phyloP scores from a whole-genome alignment of 2,797 vertebrate genomes.

The Margarornis squamiger region DNA sequence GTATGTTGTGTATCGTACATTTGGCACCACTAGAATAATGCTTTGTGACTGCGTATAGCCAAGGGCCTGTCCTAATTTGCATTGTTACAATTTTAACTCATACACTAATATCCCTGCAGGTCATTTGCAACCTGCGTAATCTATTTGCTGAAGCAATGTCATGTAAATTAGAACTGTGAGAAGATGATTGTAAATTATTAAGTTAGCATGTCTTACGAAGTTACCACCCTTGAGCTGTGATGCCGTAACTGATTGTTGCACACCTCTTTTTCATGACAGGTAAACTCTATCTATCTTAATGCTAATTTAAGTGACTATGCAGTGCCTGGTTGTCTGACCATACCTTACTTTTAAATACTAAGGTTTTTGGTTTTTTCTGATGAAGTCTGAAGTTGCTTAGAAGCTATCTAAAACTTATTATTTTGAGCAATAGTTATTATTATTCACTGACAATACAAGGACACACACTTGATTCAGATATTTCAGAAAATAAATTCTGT shows the following conservation, averaged over 20 bases:
- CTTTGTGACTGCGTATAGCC: slow-evolving; percentile 25
- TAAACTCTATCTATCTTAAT: background rate
- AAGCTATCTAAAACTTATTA: background rate
- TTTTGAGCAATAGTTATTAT: background rate
- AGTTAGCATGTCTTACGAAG: slow-evolving; percentile 28
- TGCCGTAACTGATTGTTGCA: background rate
- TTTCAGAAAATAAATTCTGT: background rate
- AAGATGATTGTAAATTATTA: slow-evolving; percentile 26
- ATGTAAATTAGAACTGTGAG: slow-evolving; percentile 18
- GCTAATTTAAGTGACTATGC: background rate
- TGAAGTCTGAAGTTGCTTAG: background rate
- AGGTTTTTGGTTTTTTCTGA: background rate
- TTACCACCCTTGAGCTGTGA: slow-evolving; percentile 12
- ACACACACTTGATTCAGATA: background rate
- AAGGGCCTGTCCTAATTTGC: slow-evolving; percentile 42
- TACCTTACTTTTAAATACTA: background rate
- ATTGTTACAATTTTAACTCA: slow-evolving; percentile 57
- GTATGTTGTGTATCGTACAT: background rate
- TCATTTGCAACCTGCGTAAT: background rate
- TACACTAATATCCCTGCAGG: slow-evolving; percentile 35
- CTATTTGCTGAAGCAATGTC: slow-evolving; percentile 34
- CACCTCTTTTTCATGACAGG: background rate
- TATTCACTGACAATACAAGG: background rate
- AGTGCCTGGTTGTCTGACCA: background rate
- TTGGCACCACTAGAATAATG: slow-evolving; percentile 17